Conservation (phyloP, 2,113 vertebrate genomes). For the Desmodus rotundus region DNA sequence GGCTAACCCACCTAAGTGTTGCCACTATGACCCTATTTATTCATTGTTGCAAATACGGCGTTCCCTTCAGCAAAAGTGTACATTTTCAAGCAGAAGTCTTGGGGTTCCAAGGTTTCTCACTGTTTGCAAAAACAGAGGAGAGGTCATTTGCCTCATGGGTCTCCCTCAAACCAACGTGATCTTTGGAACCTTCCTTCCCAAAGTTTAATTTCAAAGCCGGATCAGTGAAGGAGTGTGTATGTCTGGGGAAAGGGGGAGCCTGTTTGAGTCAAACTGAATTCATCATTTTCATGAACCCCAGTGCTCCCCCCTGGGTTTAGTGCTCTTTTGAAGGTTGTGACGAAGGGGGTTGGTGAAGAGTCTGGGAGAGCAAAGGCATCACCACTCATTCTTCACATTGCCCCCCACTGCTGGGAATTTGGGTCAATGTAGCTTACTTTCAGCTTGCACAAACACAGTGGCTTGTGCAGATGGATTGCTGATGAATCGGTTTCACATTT, state of each 20-base stretch:
- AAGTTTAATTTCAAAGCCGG: not conserved
- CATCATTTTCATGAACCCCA: constrained; percentile 48
- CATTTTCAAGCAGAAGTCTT: not conserved
- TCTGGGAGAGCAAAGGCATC: constrained; percentile 44
- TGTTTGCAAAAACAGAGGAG: not conserved
- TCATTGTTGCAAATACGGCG: not conserved
- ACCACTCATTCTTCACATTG: constrained; percentile 47
- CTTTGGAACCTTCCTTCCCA: constrained; percentile 24
- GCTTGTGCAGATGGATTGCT: constrained; percentile 35
- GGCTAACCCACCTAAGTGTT: not conserved
- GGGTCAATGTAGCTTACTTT: constrained; percentile 69
- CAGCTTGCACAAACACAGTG: constrained; percentile 50
- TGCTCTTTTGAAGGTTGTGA: not conserved
- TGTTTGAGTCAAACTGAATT: constrained; percentile 32
- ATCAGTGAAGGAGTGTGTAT: no score
- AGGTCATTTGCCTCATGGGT: not conserved
- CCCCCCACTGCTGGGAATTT: constrained; percentile 46
- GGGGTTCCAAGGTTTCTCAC: not conserved
- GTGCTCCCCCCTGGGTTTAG: not conserved
- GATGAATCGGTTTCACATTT: not conserved
- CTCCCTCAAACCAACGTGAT: not conserved
- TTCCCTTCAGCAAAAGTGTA: not conserved
- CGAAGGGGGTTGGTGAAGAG: constrained; percentile 50
- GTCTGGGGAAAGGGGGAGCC: not conserved
- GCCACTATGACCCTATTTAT: not conserved